Evolutionary conservation across 92 coral and sea anemone species (phyloP), one percentile per base, ranked within the genome.

Genomic region (Actinostola sp.): DNA sequence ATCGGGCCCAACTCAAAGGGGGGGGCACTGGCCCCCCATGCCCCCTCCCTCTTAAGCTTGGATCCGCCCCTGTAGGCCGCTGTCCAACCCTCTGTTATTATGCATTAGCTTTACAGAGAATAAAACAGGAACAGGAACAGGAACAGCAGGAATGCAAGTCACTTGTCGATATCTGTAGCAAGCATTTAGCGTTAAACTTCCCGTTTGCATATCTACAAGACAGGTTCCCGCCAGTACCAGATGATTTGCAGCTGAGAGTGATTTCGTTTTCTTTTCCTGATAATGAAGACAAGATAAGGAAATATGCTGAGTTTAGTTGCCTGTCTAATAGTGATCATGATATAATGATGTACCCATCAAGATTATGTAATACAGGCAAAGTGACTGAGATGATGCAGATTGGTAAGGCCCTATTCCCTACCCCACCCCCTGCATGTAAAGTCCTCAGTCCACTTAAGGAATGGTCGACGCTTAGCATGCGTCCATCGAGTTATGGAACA

Each of bases 201-300:
- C 97, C 98, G 17, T 94, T 94, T 67, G 97, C 93, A 15, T 94
- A 84, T 46, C 72, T 94, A n/a, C 97, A 94, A 84, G 89, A 89
- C 61, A 84, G 97, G 20, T 67, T 35, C 28, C 98, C 98, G 12
- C 98, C 98, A 3, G 76, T 94, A 25, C 95, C 98, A 21, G 98
- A 94, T 57, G 91, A 88, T 36, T 58, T 94, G 32, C 98, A 91
- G 78, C 59, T 91, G 36, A 94, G 86, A 59, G 83, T 94, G 2
- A 91, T 94, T 32, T 74, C 71, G 26, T 82, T 70, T 51, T 94
- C 98, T 0, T 94, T 94, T 44, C 98, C 98, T 0, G 94, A 88
- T 4, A 75, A 77, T 56, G 91, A 88, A 81, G 84, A 82, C 36
- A 67, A 88, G 81, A 69, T 94, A 12, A 76, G 71, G 51, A 86